These are phyloP conservation scores for Strigamia transsilvanica DNA, from an alignment of 2,888 invertebrate species.

Conservation along the genomic window DNA sequence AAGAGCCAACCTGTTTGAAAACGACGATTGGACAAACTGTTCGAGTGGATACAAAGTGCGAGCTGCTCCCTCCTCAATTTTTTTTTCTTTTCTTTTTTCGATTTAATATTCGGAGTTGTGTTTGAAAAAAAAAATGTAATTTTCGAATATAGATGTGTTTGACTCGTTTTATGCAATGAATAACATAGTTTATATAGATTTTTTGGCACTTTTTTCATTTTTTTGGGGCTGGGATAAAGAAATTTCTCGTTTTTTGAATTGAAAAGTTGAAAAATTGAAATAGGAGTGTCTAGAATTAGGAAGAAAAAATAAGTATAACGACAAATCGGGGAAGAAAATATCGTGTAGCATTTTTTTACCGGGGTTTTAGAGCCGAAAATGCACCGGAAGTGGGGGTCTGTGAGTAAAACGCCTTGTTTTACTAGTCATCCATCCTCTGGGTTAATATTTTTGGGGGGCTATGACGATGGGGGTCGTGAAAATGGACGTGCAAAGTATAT, in stretches of 20 bases:
- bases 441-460: constrained; percentile 11
- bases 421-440: constrained; percentile 44
- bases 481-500: background rate
- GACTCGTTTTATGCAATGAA: constrained; percentile 20
- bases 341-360: too few relatives aligned
- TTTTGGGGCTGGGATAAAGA: background rate
- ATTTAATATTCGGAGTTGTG: background rate
- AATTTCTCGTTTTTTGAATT: constrained; percentile 28
- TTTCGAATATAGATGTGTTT: constrained; percentile 20
- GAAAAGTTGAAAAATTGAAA: too few relatives aligned
- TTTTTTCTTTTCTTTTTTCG: background rate
- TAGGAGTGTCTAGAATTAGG: constrained; percentile 18
- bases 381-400: background rate
- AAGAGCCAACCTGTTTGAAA: too few relatives aligned
- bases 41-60: constrained; percentile 20
- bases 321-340: too few relatives aligned
- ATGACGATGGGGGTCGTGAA: background rate
- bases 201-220: constrained; percentile 35
- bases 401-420: constrained; percentile 27
- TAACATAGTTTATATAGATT: constrained; percentile 15
- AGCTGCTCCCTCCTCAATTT: constrained; percentile 36
- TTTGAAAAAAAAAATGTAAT: background rate
- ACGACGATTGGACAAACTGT: too few relatives aligned
- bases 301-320: background rate
- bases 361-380: too few relatives aligned